phyloP scores from a whole-genome alignment of 2,888 invertebrate species.

The Petrolisthes cinctipes region DNA sequence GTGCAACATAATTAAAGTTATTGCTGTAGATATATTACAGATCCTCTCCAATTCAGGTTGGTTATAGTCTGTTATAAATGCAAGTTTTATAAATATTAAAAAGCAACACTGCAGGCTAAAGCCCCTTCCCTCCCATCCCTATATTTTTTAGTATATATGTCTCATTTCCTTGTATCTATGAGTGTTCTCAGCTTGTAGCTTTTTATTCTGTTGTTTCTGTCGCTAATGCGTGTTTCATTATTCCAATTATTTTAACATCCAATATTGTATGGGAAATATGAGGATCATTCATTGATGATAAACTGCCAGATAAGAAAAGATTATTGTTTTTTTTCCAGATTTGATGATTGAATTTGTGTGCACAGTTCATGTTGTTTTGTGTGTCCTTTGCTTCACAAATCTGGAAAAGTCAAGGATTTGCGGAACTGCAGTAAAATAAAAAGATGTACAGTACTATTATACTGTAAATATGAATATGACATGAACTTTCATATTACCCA shows the following conservation, averaged over 20 bases:
- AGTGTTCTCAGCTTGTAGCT: not conserved
- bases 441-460: too few species aligned
- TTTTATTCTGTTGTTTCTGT: not conserved
- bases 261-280: too few species aligned
- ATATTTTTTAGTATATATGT: constrained; percentile 9
- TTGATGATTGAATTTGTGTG: not conserved
- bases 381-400: not conserved
- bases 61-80: constrained; percentile 30
- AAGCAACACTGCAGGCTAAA: constrained; percentile 62
- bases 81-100: constrained; percentile 25
- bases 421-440: too few species aligned
- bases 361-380: not conserved
- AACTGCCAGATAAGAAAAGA: not conserved
- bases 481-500: too few species aligned
- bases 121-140: constrained; percentile 30
- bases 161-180: not conserved
- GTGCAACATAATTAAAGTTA: not conserved
- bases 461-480: too few species aligned
- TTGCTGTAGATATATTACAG: constrained; percentile 39
- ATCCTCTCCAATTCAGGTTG: constrained; percentile 51
- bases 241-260: too few species aligned
- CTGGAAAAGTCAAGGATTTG: too few species aligned
- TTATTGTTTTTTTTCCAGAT: not conserved
- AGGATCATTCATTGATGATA: not conserved
- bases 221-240: too few species aligned